Evolutionary conservation across 2,888 invertebrate species (phyloP), one percentile per base, ranked within the genome.

Genomic region (Hoplodrina blanda): DNA sequence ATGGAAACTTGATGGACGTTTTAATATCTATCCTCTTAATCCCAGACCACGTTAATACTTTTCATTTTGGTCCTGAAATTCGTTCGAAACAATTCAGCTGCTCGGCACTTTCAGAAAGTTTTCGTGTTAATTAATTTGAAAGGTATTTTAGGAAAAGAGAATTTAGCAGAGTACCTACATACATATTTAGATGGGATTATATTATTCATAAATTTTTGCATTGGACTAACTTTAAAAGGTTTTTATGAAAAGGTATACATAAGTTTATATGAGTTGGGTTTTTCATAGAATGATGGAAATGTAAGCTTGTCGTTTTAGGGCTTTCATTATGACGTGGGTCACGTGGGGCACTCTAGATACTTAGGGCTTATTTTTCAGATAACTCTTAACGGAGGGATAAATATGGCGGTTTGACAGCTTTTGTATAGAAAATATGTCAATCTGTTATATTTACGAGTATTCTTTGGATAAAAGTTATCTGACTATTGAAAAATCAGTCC

Each of bases 1-100:
- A 67, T 75, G 78, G 59, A 67, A 82, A 82, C 67, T 71, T 80
- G 73, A 82, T 71, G 63, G 71, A 82, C 77, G 61, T 56, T 77
- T 73, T 75, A 73, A 76, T 72, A 53, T 62, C 13, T 46, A 59
- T 11, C 49, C 37, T 71, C 63, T 64, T 78, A 68, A 59, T 62
- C 52, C 59, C 10, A 20, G 25, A 49, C 54, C 13, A 64, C 61
- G 57, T 55, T 62, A 65, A 64, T 59, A 60, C 66, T 68, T 70
- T 19, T 41, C 25, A 56, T 57, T 72, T 70, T 55, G 52, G 53
- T 76, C 44, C 50, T 46, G n/a, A 65, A 57, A 46, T 61, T 69
- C 50, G 53, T 20, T 72, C 17, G 53, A 57, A 61, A 70, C 46
- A 70, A 74, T 59, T 54, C 49, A 49, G 44, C 50, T 46, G 53